Conservation (phyloP, 2,113 vertebrate genomes). For the Sorex araneus region DNA sequence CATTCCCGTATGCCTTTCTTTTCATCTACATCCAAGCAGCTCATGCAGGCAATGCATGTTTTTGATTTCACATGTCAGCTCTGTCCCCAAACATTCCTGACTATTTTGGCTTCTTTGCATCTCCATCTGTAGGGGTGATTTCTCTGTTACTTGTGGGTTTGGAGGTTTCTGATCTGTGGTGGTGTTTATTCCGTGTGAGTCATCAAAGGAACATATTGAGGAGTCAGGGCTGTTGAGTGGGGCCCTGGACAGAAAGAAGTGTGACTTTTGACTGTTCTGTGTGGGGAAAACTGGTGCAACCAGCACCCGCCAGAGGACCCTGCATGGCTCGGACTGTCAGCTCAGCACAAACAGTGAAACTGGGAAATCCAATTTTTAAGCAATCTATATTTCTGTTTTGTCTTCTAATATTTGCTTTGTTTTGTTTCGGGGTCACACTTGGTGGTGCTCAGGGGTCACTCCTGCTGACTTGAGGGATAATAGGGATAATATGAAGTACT, state of each 20-base stretch:
- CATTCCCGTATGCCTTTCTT: background rate
- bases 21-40: slow-evolving; percentile 19
- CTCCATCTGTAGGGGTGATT: slow-evolving; percentile 33
- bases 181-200: background rate
- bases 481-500: no score
- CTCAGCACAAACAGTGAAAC: slow-evolving; percentile 36
- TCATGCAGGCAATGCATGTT: background rate
- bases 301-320: background rate
- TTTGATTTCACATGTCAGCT: background rate
- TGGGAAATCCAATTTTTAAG: slow-evolving; percentile 59
- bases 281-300: background rate
- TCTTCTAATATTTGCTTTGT: no score
- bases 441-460: no score
- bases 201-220: slow-evolving; percentile 10
- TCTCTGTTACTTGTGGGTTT: slow-evolving; percentile 18
- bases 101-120: slow-evolving; percentile 65
- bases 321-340: background rate
- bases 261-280: background rate
- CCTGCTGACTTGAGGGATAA: no score
- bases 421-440: no score
- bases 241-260: background rate
- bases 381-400: slow-evolving; percentile 22
- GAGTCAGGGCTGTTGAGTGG: background rate
- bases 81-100: slow-evolving; percentile 41
- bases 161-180: slow-evolving; percentile 32